phyloP scores from a whole-genome alignment of 2,113 vertebrate genomes.

The Aegithalos caudatus region DNA sequence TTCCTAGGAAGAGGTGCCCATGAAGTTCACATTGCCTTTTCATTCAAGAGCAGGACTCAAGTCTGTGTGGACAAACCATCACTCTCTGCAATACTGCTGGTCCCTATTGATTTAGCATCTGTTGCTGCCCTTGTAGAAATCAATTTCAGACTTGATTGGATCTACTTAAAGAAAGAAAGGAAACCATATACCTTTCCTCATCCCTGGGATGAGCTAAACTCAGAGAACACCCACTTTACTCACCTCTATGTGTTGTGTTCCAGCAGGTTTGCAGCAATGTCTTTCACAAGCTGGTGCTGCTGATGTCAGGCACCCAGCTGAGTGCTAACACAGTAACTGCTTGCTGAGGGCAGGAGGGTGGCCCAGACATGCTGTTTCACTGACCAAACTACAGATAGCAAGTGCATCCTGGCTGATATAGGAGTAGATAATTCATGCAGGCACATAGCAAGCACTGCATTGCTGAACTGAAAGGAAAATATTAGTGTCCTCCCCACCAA shows the following conservation, averaged over 20 bases:
- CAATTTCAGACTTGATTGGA: background rate
- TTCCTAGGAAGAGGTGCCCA: background rate
- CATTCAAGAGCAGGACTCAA: background rate
- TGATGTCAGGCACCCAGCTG: rapidly evolving
- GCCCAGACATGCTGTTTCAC: background rate
- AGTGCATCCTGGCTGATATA: background rate
- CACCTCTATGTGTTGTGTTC: background rate
- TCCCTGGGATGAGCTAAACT: background rate
- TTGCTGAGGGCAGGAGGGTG: background rate
- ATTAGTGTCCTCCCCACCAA: background rate
- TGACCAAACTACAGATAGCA: background rate
- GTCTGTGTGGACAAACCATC: background rate
- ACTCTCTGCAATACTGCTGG: background rate
- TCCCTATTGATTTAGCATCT: background rate
- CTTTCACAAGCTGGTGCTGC: background rate
- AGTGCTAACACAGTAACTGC: background rate
- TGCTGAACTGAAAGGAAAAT: background rate
- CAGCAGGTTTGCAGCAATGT: background rate
- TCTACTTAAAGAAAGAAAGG: background rate
- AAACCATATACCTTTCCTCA: background rate
- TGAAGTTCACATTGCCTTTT: background rate
- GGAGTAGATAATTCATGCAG: background rate
- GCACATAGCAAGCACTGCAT: background rate
- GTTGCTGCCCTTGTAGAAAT: background rate
- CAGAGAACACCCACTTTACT: background rate